Percentiles rank a stretch among this genome's conserved stretches.
phyloP scores from a whole-genome alignment of 2,888 invertebrate genomes.

The Julus scanicus region DNA sequence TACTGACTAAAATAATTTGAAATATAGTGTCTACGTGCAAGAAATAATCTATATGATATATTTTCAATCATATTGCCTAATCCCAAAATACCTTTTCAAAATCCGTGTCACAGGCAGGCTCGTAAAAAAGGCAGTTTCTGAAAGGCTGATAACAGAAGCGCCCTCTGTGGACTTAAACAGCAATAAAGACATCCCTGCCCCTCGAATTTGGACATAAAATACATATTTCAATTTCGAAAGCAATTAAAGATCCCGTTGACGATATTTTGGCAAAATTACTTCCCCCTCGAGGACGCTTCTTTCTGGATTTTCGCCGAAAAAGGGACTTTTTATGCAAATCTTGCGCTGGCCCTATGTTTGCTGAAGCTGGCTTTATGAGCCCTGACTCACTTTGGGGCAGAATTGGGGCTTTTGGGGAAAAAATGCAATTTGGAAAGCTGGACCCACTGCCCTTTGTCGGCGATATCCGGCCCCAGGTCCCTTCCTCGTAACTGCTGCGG shows the following conservation, averaged over 20 bases:
- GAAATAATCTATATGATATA: too few relatives aligned
- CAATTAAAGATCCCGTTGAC: background rate
- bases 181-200: background rate
- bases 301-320: background rate
- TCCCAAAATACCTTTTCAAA: too few relatives aligned
- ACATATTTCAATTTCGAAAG: constrained; percentile 36
- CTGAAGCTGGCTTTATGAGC: background rate
- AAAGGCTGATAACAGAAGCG: background rate
- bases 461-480: constrained; percentile 30
- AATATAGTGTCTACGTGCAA: too few relatives aligned
- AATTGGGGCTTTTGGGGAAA: background rate
- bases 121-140: too few relatives aligned
- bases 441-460: constrained; percentile 37
- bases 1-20: too few relatives aligned
- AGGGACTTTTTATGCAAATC: constrained; percentile 32
- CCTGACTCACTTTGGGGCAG: constrained; percentile 2
- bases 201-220: constrained; percentile 13
- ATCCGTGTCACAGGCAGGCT: too few relatives aligned
- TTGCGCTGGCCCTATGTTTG: background rate
- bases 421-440: constrained; percentile 21
- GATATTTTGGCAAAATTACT: background rate
- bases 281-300: background rate
- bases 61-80: too few relatives aligned
- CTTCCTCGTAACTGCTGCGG: background rate
- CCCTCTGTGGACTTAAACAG: background rate